Evolutionary conservation across 1,140 invertebrate genomes (phyloP), one percentile per base, ranked within the genome.

Genomic region (Sinella curviseta): DNA sequence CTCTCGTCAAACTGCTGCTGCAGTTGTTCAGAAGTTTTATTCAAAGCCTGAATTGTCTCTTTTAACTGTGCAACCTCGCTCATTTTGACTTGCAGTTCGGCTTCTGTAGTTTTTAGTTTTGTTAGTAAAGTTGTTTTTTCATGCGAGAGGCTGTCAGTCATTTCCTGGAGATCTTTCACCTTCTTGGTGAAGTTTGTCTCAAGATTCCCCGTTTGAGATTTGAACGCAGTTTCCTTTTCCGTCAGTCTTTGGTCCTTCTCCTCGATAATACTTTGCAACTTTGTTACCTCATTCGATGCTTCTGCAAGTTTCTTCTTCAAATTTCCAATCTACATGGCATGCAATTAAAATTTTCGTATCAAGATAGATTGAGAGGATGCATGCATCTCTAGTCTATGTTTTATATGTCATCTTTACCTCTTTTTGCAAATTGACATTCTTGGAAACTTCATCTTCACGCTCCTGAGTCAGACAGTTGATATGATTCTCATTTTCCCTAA

Each of bases 61-160:
- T 79, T 57, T 24, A 74, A 55, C 17, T 54, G 26, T 1, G 1
- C 14, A 3, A 77, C 74, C 39, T 76, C 70, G 12, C 35, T 30
- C 8, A 24, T 31, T 73, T 77, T 80, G 1, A 77, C 2, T 35
- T 80, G 28, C 1, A 77, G 30, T 1, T 65, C 39, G 1, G 54
- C 48, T 74, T 79, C 78, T 33, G 35, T 65, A 36, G 55, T 76
- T 33, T 74, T 74, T 17, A 73, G 35, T 54, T 78, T 78, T 33
- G 1, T 48, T 8, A 31, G 4, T 30, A 76, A 67, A n/a, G 4
- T 70, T 30, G 65, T 70, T 24, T 70, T 70, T 33, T 70, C 65
- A 17, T 3, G 3, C 1, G 65, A 30, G 1, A 70, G 31, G 12
- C 3, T 17, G 4, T 70, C 65, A 31, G 31, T 17, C 30, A 70